phyloP scores from a whole-genome alignment of 2,888 invertebrate species.

The Dastarcus helophoroides region DNA sequence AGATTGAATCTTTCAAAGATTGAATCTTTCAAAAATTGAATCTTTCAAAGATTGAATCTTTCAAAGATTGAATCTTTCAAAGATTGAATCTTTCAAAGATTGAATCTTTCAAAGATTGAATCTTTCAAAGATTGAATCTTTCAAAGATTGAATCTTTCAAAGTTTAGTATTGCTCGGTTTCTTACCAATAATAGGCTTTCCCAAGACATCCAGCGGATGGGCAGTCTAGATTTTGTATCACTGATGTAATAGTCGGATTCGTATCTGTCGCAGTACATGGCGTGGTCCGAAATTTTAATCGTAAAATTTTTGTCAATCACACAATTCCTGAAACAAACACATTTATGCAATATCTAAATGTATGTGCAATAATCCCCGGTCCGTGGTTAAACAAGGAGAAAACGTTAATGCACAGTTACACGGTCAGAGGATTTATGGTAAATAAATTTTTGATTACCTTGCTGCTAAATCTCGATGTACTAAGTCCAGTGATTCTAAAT shows the following conservation, averaged over 20 bases:
- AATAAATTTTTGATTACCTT: slow-evolving; percentile 41
- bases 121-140: no score
- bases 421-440: no score
- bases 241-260: slow-evolving; percentile 74
- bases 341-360: slow-evolving; percentile 11
- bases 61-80: no score
- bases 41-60: no score
- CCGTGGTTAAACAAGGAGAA: slow-evolving; percentile 2
- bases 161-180: slow-evolving; percentile 13
- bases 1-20: no score
- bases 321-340: slow-evolving; percentile 63
- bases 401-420: no score
- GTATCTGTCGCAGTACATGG: slow-evolving; percentile 72
- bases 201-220: slow-evolving; percentile 92
- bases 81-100: no score
- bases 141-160: slow-evolving; percentile 7
- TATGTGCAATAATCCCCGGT: no score
- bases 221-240: slow-evolving; percentile 69
- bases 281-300: slow-evolving; percentile 76
- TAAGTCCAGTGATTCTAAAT: slow-evolving; percentile 79
- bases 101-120: no score
- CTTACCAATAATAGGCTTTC: slow-evolving; percentile 70
- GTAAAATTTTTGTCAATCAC: slow-evolving; percentile 70
- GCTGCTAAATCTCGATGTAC: slow-evolving; percentile 85
- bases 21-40: no score